Conservation (phyloP, 2,888 invertebrate genomes). For the Anarsia innoxiella region DNA sequence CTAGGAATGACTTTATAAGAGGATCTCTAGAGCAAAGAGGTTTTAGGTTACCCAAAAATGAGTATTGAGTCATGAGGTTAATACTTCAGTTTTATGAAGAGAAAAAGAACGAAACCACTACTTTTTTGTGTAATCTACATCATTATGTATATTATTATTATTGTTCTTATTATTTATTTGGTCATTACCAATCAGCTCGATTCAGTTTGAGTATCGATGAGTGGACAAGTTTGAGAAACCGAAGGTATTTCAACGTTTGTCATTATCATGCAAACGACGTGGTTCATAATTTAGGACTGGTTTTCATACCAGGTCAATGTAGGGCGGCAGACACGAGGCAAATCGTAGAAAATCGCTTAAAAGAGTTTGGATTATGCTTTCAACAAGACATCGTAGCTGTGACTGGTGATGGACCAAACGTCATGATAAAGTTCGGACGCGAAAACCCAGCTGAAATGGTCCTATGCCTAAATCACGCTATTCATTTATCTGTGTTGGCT, state of each 20-base stretch:
- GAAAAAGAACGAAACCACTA: slow-evolving; percentile 9
- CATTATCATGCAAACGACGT: slow-evolving; percentile 7
- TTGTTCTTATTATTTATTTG: too few relatives aligned
- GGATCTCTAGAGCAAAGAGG: slow-evolving; percentile 11
- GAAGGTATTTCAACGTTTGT: slow-evolving; percentile 15
- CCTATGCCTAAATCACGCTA: slow-evolving; percentile 14
- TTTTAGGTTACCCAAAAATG: slow-evolving; percentile 11
- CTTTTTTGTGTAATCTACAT: background rate
- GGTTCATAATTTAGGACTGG: slow-evolving; percentile 15
- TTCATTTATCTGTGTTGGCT: slow-evolving; percentile 14
- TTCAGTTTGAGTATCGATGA: slow-evolving; percentile 16
- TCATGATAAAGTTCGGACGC: slow-evolving; percentile 19
- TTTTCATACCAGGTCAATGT: slow-evolving; percentile 18
- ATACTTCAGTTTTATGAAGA: slow-evolving; percentile 14
- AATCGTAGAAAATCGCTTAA: slow-evolving; percentile 15
- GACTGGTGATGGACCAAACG: slow-evolving; percentile 17
- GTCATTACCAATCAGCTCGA: slow-evolving; percentile 2
- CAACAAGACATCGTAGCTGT: slow-evolving; percentile 15
- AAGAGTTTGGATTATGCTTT: slow-evolving; percentile 16
- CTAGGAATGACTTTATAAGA: slow-evolving; percentile 11
- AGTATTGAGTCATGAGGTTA: slow-evolving; percentile 13
- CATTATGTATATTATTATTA: too few relatives aligned
- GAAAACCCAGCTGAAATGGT: slow-evolving; percentile 17
- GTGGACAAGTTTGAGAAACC: slow-evolving; percentile 15
- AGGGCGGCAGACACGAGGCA: slow-evolving; percentile 16